phyloP scores from a whole-genome alignment of 2,797 vertebrate species.

The Melanogrammus aeglefinus region DNA sequence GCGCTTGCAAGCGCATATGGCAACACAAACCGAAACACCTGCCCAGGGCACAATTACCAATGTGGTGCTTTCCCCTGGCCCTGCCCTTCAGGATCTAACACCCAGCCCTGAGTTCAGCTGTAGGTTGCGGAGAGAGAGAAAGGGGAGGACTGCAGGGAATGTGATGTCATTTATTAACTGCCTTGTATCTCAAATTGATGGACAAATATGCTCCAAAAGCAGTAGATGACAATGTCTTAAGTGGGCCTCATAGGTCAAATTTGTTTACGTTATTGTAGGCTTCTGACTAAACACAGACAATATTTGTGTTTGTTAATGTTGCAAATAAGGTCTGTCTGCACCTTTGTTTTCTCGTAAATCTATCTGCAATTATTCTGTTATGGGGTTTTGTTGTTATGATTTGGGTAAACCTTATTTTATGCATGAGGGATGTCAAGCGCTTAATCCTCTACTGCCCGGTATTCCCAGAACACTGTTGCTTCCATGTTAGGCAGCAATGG shows the following conservation, averaged over 20 bases:
- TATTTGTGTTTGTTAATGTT: not conserved
- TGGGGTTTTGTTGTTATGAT: not conserved
- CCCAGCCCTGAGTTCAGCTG: constrained; percentile 15
- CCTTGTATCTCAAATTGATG: not conserved
- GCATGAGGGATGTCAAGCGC: not conserved
- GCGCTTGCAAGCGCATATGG: constrained; percentile 54
- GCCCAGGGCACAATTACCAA: constrained; percentile 48
- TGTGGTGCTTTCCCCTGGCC: constrained; percentile 33
- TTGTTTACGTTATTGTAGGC: not conserved
- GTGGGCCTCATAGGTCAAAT: not conserved
- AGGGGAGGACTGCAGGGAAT: not conserved
- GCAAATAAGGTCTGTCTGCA: not conserved
- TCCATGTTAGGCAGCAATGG: not conserved
- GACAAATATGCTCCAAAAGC: not conserved
- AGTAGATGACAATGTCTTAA: not conserved
- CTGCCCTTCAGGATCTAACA: constrained; percentile 19
- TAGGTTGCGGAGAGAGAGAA: constrained; percentile 18
- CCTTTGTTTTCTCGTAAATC: not conserved
- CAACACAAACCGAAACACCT: constrained; percentile 38
- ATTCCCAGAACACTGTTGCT: not conserved
- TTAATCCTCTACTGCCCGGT: not conserved
- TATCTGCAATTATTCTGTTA: not conserved
- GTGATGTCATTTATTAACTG: constrained; percentile 23
- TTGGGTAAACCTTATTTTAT: not conserved
- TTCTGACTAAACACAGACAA: not conserved